Percentiles rank a stretch among this genome's conserved stretches.
phyloP scores from a whole-genome alignment of 2,113 vertebrate species.

The Abramis brama region DNA sequence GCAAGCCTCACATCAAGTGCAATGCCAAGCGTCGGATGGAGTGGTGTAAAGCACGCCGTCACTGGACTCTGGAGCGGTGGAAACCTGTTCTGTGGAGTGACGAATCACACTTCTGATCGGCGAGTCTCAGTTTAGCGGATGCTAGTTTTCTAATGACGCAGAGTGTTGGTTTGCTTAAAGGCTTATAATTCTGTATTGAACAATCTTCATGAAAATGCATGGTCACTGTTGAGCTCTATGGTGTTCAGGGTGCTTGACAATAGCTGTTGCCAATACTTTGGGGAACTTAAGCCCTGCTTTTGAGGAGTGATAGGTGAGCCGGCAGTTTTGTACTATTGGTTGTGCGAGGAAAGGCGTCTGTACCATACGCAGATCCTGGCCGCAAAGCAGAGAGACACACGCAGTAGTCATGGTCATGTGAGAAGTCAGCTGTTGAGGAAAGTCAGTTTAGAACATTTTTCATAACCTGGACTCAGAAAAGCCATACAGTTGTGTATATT shows the following conservation, averaged over 20 bases:
- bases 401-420: slow-evolving; percentile 83
- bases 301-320: slow-evolving; percentile 11
- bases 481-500: slow-evolving; percentile 32
- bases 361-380: slow-evolving; percentile 78
- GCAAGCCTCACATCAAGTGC: too few relatives aligned
- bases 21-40: too few relatives aligned
- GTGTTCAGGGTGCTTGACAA: not conserved
- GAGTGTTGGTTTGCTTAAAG: not conserved
- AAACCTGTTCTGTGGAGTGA: too few relatives aligned
- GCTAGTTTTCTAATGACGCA: not conserved
- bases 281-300: slow-evolving; percentile 44
- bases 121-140: too few relatives aligned
- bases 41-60: too few relatives aligned
- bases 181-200: not conserved
- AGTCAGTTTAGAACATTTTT: slow-evolving; percentile 74
- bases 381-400: slow-evolving; percentile 73
- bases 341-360: slow-evolving; percentile 56
- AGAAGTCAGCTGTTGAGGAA: slow-evolving; percentile 78
- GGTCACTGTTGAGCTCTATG: slow-evolving; percentile 3
- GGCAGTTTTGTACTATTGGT: slow-evolving; percentile 46
- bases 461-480: slow-evolving; percentile 43
- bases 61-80: too few relatives aligned
- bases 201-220: not conserved
- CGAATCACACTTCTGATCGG: too few relatives aligned
- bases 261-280: not conserved